These are phyloP conservation scores for Cataglyphis altisquamis DNA, from an alignment of 2,888 invertebrate genomes.

Conservation along the genomic window DNA sequence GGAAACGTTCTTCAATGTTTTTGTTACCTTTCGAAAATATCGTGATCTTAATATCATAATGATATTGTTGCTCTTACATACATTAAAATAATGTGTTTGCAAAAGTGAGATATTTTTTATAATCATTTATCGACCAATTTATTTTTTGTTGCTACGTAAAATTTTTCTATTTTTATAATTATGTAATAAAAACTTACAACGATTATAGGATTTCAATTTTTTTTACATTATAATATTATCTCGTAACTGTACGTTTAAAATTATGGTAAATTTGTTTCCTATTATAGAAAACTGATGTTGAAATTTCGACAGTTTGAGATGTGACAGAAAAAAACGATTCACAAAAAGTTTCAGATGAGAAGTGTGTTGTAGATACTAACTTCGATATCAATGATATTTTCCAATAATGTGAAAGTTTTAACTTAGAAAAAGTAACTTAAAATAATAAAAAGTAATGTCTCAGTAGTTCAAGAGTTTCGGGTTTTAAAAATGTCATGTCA, in stretches of 20 bases:
- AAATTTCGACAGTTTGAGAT: conserved; percentile 9
- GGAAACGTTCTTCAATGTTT: not conserved
- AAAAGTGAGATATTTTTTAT: not conserved
- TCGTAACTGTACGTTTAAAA: not conserved
- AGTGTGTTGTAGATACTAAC: not conserved
- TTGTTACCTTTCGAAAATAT: not conserved
- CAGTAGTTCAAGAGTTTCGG: not conserved
- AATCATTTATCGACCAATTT: not conserved
- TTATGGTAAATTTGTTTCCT: not conserved
- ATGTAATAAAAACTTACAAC: not conserved
- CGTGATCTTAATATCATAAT: not conserved
- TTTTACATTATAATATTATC: not conserved
- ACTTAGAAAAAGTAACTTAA: not conserved
- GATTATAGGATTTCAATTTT: not conserved
- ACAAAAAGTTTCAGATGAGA: not conserved
- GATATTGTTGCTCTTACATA: not conserved
- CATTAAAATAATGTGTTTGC: not conserved
- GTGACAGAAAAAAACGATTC: not conserved
- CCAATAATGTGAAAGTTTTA: not conserved
- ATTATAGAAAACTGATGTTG: not conserved
- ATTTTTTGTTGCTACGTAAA: not conserved
- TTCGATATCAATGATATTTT: not conserved
- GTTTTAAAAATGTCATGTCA: not conserved
- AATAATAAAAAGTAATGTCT: not conserved
- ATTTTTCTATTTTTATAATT: not conserved